phyloP scores from a whole-genome alignment of 2,888 invertebrate species.

The Orchestes rusci region DNA sequence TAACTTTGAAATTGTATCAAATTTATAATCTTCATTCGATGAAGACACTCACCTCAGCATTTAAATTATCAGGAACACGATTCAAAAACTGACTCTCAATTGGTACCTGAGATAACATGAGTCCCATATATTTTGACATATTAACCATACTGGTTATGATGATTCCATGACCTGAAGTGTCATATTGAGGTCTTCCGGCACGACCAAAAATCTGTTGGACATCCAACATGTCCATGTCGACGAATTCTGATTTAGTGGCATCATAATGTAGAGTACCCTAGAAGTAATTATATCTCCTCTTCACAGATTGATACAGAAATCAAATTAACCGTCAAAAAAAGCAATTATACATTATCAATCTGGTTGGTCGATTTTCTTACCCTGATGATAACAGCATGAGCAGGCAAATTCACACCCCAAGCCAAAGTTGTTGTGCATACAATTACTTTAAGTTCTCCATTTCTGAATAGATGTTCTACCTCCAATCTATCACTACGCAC shows the following conservation, averaged over 20 bases:
- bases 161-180: slow-evolving; percentile 87
- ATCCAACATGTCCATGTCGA: slow-evolving; percentile 93
- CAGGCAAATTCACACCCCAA: slow-evolving; percentile 99
- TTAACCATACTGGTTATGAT: slow-evolving; percentile 93
- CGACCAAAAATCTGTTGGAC: slow-evolving; percentile 98
- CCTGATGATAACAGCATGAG: slow-evolving; percentile 93
- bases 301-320: neutral
- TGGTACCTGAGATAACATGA: slow-evolving; percentile 93
- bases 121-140: slow-evolving; percentile 84
- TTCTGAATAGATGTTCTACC: slow-evolving; percentile 78
- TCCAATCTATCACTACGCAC: slow-evolving; percentile 42
- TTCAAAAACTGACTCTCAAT: slow-evolving; percentile 96
- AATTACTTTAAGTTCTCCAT: slow-evolving; percentile 80
- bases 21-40: too few species aligned
- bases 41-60: slow-evolving; percentile 82
- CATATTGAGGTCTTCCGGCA: slow-evolving; percentile 97
- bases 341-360: neutral
- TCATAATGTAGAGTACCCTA: slow-evolving; percentile 97
- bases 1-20: too few species aligned
- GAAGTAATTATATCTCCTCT: slow-evolving; percentile 22
- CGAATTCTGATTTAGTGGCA: slow-evolving; percentile 86
- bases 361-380: slow-evolving; percentile 47
- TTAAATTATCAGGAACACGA: slow-evolving; percentile 90
- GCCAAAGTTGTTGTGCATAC: slow-evolving; percentile 97
- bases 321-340: neutral